Base-by-base conservation (phyloP, 2,888 invertebrate species). In the Orthonychiurus folsomi region DNA sequence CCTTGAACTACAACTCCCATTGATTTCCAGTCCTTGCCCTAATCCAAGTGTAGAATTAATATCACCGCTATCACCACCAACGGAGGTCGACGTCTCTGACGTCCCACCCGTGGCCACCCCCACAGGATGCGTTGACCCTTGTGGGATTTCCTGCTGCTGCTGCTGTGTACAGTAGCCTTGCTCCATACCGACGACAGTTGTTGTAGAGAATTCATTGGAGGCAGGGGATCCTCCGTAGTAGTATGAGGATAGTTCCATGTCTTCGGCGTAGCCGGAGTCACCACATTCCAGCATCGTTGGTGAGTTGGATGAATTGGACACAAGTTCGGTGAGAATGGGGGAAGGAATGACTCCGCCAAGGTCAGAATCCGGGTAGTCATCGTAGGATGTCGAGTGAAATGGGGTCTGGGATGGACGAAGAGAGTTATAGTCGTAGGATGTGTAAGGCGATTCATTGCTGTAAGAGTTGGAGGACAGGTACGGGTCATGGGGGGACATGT, bases 381-480 rank as follows among this genome's bases (percentile, higher is more conserved):
- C 71, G 53, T 71, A 73, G 21, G 66, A 66, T n/a, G 71, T 63
- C 21, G 70, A 67, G 63, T 73, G 73, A 60, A 71, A 73, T 26
- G 73, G 73, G 9, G 73, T 73, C 3, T 70, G 73, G 21, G 70
- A 70, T 12, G 73, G 70, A 24, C 73, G 67, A 9, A 69, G 66
- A 47, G 66, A 65, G 54, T 66, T 66, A 60, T 69, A 70, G 62
- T 72, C 70, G 58, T 72, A 71, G 57, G 59, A 59, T 53, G 62
- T 37, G 55, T 57, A 37, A 62, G 68, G 64, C 59, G 65, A 27
- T 50, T 60, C 59, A 27, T 66, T 64, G 61, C 53, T 65, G 63
- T 67, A 71, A 18, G 25, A 54, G 23, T 64, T 65, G 20, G 71
- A 68, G 57, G 71, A 66, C 69, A 71, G 68, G 71, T 71, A 71